A percentile compares a stretch with the other conserved stretches of the same genome.
Evolutionary conservation across 1,140 invertebrate species (phyloP).

Genomic region (Ephestia elutella): DNA sequence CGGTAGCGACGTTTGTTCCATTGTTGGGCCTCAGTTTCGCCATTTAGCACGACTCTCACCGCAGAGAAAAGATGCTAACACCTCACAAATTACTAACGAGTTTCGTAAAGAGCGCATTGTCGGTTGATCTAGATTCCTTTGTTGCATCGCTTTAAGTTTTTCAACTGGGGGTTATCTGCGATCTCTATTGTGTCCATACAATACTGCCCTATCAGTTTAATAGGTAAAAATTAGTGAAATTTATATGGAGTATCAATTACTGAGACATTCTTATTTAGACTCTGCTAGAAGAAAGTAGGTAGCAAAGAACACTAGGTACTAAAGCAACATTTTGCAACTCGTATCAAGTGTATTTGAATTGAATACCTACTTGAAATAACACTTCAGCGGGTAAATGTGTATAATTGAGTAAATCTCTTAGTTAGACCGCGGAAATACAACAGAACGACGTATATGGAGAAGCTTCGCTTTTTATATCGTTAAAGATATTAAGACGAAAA

Average conservation of each 20-base stretch:
- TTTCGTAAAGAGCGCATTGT: slow-evolving; percentile 67
- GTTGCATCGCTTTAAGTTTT: slow-evolving; percentile 36
- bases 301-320: no score
- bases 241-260: background rate
- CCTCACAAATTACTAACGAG: slow-evolving; percentile 56
- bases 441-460: no score
- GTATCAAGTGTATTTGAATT: no score
- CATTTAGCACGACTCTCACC: slow-evolving; percentile 67
- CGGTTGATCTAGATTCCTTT: slow-evolving; percentile 64
- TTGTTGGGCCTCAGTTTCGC: slow-evolving; percentile 55
- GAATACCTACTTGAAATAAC: no score
- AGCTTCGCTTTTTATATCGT: no score
- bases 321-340: no score
- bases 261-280: no score
- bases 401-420: no score
- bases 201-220: background rate
- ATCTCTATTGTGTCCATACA: slow-evolving; percentile 34
- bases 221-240: background rate
- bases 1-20: slow-evolving; percentile 43
- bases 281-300: no score
- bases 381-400: no score
- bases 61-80: slow-evolving; percentile 51
- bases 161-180: slow-evolving; percentile 31
- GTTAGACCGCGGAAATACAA: no score
- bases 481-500: no score